Evolutionary conservation across 2,888 invertebrate genomes (phyloP).

Genomic region (Drosophila rubida): DNA sequence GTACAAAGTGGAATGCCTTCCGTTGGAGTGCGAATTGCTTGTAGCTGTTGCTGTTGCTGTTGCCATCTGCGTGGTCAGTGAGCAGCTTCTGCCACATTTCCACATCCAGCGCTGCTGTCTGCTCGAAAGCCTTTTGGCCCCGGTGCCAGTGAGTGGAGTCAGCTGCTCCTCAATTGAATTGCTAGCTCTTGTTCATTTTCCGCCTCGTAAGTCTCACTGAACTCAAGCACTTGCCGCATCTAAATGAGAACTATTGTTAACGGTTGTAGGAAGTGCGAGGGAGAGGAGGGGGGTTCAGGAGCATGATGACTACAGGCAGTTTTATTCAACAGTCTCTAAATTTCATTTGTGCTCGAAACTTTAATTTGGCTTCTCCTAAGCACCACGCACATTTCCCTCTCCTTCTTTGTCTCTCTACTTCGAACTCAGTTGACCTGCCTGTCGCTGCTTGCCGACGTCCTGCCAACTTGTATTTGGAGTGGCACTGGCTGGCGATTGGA

Average conservation of each 20-base stretch:
- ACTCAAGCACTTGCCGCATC: conserved; percentile 67
- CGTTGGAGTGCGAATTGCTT: conserved; percentile 63
- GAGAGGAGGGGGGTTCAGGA: no score
- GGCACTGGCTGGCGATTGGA: conserved; percentile 39
- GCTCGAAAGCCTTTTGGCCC: conserved; percentile 10
- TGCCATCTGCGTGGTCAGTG: conserved; percentile 48
- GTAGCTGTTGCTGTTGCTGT: conserved; percentile 1
- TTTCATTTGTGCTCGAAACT: conserved; percentile 45
- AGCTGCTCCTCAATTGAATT: conserved; percentile 49
- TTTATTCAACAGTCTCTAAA: conserved; percentile 61
- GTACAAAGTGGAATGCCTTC: conserved; percentile 60
- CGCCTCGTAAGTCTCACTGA: conserved; percentile 66
- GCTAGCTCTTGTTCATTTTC: conserved; percentile 68
- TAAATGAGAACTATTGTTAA: conserved; percentile 75
- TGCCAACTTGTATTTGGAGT: conserved; percentile 21
- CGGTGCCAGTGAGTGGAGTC: conserved; percentile 21
- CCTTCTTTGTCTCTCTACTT: conserved; percentile 29
- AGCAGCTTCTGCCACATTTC: conserved; percentile 26
- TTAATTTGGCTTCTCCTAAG: conserved; percentile 42
- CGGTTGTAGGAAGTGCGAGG: not conserved
- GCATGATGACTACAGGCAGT: conserved; percentile 40
- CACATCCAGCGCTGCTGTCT: not conserved
- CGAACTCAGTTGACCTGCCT: conserved; percentile 8
- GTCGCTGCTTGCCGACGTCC: conserved; percentile 10
- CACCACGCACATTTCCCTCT: conserved; percentile 1